These are phyloP conservation scores for Lypha dubia DNA, from an alignment of 2,888 invertebrate species.

Conservation along the genomic window DNA sequence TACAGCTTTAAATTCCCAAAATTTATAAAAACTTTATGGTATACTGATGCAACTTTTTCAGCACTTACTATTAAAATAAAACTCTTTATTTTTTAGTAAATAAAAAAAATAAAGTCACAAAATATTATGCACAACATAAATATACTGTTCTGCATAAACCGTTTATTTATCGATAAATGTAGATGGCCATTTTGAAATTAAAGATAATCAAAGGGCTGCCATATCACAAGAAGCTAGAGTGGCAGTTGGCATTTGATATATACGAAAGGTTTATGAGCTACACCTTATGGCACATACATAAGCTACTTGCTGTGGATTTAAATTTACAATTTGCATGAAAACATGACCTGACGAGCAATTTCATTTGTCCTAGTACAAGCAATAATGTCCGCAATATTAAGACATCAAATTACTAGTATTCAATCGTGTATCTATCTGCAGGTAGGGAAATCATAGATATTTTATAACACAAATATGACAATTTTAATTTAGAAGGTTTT, in stretches of 20 bases:
- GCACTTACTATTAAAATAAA: conserved; percentile 15
- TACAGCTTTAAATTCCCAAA: not conserved
- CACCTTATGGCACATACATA: not conserved
- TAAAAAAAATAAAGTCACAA: conserved; percentile 18
- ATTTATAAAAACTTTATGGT: conserved; percentile 16
- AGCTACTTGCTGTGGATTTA: not conserved
- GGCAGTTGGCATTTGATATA: not conserved
- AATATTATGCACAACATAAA: conserved; percentile 41
- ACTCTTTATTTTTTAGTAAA: conserved; percentile 14
- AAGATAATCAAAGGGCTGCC: conserved; percentile 31
- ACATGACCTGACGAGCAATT: no score
- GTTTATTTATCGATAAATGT: conserved; percentile 68
- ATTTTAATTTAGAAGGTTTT: no score
- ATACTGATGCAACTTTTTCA: not conserved
- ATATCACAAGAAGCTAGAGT: not conserved
- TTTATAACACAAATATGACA: no score
- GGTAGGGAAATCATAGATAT: no score
- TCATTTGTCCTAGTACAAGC: no score
- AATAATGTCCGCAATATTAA: no score
- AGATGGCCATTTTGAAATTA: conserved; percentile 69
- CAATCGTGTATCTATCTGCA: no score
- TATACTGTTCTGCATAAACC: conserved; percentile 57
- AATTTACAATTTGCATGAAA: not conserved
- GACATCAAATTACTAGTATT: no score
- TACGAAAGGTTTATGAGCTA: not conserved